phyloP scores from a whole-genome alignment of 35 echinoderm and acorn worm species.

The Lytechinus variegatus region DNA sequence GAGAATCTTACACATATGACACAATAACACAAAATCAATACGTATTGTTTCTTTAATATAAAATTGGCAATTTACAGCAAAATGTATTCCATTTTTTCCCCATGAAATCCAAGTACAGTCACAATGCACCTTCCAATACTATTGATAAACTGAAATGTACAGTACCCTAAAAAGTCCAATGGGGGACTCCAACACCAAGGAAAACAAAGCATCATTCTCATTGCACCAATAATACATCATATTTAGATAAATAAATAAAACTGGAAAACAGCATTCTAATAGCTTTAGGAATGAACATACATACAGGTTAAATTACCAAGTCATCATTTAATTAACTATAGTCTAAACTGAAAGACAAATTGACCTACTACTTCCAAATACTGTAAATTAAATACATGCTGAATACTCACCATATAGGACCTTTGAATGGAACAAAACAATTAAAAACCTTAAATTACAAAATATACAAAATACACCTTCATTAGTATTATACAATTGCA shows the following conservation, averaged over 20 bases:
- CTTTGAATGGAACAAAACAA: too few relatives aligned
- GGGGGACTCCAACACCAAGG: not conserved
- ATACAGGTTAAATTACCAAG: too few relatives aligned
- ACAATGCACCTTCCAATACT: not conserved
- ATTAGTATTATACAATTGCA: not conserved
- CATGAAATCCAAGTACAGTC: not conserved
- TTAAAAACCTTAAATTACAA: too few relatives aligned
- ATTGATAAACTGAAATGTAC: not conserved
- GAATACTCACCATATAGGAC: too few relatives aligned
- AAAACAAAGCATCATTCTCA: not conserved
- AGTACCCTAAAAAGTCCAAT: not conserved
- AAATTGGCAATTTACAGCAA: conserved; percentile 12
- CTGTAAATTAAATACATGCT: too few relatives aligned
- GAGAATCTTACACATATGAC: not conserved
- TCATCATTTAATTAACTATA: not conserved
- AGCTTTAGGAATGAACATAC: too few relatives aligned
- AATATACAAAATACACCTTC: too few relatives aligned
- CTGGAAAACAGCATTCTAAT: too few relatives aligned
- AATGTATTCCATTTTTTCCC: not conserved
- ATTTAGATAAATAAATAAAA: too few relatives aligned
- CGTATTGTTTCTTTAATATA: not conserved
- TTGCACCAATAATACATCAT: not conserved
- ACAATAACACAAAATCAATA: not conserved
- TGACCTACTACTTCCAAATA: too few relatives aligned
- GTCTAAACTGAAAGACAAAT: not conserved